A percentile compares a stretch with the other conserved stretches of the same genome.
These are phyloP conservation scores for Ascidia mentula DNA, from an alignment of 23 tunicate genomes.

Conservation along the genomic window DNA sequence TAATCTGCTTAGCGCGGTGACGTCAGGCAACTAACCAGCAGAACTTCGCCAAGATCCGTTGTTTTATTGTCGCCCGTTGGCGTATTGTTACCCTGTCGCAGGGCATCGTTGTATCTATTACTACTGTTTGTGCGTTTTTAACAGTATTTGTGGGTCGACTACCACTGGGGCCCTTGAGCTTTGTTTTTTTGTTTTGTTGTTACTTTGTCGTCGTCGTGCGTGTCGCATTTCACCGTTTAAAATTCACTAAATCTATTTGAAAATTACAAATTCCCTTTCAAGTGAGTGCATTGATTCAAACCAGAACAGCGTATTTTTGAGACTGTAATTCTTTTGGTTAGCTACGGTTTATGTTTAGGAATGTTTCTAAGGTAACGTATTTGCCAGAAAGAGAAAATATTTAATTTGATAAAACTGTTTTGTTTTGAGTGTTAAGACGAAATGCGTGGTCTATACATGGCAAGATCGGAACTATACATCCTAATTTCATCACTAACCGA, in stretches of 20 bases:
- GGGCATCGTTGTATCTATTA: not conserved
- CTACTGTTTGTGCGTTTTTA: not conserved
- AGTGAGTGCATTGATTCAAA: no score
- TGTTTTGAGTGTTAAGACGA: no score
- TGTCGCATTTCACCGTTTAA: conserved; percentile 20
- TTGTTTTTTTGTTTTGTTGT: not conserved
- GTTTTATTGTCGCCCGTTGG: no score
- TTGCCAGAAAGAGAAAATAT: no score
- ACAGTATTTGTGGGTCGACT: not conserved
- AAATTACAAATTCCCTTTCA: conserved; percentile 24
- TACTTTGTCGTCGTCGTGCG: not conserved
- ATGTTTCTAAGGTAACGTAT: no score
- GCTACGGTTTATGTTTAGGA: no score
- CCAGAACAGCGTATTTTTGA: no score
- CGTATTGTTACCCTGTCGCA: not conserved
- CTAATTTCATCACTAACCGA: no score
- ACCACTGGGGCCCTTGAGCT: not conserved
- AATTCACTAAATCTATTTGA: conserved; percentile 35
- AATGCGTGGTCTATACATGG: no score
- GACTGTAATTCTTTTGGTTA: no score
- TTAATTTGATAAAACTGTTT: no score
- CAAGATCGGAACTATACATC: no score
- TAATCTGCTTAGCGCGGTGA: not conserved
- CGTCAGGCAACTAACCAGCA: not conserved
- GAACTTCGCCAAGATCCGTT: not conserved